Base-by-base conservation (phyloP, 2,113 vertebrate genomes). In the Ascaphus truei region DNA sequence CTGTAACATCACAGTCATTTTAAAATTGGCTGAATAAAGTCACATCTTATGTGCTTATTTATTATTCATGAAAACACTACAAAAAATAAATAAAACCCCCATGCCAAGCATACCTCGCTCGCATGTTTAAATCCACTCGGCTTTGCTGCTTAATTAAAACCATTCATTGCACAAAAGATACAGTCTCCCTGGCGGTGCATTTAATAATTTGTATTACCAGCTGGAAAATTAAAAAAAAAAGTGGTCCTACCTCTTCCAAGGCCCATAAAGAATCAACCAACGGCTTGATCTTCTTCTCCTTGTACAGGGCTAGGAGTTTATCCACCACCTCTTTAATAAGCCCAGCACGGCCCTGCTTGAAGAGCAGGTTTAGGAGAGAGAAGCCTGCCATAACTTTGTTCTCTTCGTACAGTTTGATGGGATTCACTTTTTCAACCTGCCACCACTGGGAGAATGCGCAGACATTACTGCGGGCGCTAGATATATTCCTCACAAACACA, bases 371-470 rank as follows among this genome's bases (percentile, higher is more conserved):
- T 74, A 98, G 85, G 57, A 99, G 93, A 7, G 96, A 98, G 78
- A 99, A 99, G 30, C 96, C 97, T 1, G 96, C 94, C 36, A 99
- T 96, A 75, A 96, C 89, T 88, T 99, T 98, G 88, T 98, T 99
- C 83, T 99, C 97, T 80, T 99, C 97, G 0, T 96, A 99, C 4
- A 99, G 90, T 86, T 98, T 98, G 82, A 99, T 95, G 20, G 96
- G 97, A 83, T 98, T 99, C 74, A 99, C 95, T 76, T 99, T 99
- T 84, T 99, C 97, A 60, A 99, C 96, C 76, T 99, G 97, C 97
- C 97, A 99, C 96, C 97, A 99, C 97, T 98, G 81, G 7, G 74
- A 80, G 47, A 12, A 33, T 25, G 33, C n/a, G n/a, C 26, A 36
- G 1, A 33, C 4, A 30, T 2, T 6, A 16, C 2, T 43, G 39